These are phyloP conservation scores for Eumeta japonica DNA, from an alignment of 1,140 invertebrate genomes.

Conservation along the genomic window DNA sequence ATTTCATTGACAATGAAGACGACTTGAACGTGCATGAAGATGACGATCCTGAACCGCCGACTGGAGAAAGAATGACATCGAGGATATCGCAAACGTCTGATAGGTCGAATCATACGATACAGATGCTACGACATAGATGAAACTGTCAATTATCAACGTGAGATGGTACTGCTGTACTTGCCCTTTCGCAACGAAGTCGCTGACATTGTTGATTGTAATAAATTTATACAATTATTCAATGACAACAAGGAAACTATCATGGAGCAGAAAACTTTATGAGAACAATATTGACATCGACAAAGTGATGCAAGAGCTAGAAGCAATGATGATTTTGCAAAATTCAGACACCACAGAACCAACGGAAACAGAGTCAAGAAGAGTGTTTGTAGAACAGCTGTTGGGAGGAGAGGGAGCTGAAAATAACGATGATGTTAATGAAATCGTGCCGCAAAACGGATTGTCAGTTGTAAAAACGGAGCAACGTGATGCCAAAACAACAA, in stretches of 20 bases:
- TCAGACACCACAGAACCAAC: slow-evolving; percentile 17
- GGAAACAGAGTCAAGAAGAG: slow-evolving; percentile 17
- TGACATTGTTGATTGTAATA: slow-evolving; percentile 19
- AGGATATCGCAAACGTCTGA: slow-evolving; percentile 12
- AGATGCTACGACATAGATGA: too few relatives aligned
- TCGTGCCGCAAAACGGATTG: slow-evolving; percentile 11
- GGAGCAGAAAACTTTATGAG: slow-evolving; percentile 13
- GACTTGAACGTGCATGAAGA: slow-evolving; percentile 13
- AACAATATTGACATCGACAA: slow-evolving; percentile 15
- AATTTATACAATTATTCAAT: slow-evolving; percentile 16
- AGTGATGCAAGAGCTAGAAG: slow-evolving; percentile 18
- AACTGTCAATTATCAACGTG: slow-evolving; percentile 20
- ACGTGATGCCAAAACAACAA: slow-evolving; percentile 17
- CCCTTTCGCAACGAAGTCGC: slow-evolving; percentile 17
- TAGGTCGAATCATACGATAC: slow-evolving; percentile 18
- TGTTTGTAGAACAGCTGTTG: slow-evolving; percentile 13
- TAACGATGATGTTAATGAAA: too few relatives aligned
- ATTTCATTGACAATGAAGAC: slow-evolving; percentile 19
- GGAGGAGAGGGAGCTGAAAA: slow-evolving; percentile 16
- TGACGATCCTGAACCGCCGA: too few relatives aligned
- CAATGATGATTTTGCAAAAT: slow-evolving; percentile 16
- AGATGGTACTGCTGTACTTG: slow-evolving; percentile 19
- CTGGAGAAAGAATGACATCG: slow-evolving; percentile 13
- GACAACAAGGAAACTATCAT: slow-evolving; percentile 17
- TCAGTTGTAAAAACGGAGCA: slow-evolving; percentile 8